Base-by-base conservation (phyloP, 2,797 vertebrate species). In the Scyliorhinus canicula region DNA sequence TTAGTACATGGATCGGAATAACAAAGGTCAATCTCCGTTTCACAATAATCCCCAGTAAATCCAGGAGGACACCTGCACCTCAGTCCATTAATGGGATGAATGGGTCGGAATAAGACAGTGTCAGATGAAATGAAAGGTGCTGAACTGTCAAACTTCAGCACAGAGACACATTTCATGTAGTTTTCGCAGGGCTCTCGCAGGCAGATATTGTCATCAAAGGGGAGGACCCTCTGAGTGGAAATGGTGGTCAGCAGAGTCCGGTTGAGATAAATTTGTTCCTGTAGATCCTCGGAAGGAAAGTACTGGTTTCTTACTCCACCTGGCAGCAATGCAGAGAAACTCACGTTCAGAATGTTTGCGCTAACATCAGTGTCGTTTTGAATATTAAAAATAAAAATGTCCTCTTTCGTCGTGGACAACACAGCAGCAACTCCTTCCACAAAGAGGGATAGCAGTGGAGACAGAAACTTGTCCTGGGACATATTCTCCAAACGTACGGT, bases 161-260 rank as follows among this genome's bases (percentile, higher is more conserved):
- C 99, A 0, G 99, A 99, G n/a, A 99, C 98, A 0, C 99, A 99
- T 96, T 99, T 99, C 99, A 99, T 99, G 97, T 99, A 99, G 98
- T 99, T 99, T 97, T 99, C 99, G 0, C 99, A 99, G n/a, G 99
- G 99, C 96, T 99, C 99, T 0, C 99, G 97, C 96, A 99, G 96
- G 96, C 99, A 99, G 97, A 99, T 99, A 97, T 99, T 99, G 97
- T 99, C 99, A 0, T 99, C 99, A 0, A 99, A 99, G 0, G 99
- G 99, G 95, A 99, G 97, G 95, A 99, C 99, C 95, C 98, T 98
- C 97, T 99, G 99, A 0, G 98, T 97, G 0, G 99, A 98, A 95
- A 99, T 98, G 82, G 96, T 97, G 52, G 98, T 97, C 77, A 99
- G 97, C 96, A 99, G 97, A 0, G 98, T 99, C 95, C 99, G 97